Conservation (phyloP, 2,113 vertebrate species). For the Trochalopteron elliotii region DNA sequence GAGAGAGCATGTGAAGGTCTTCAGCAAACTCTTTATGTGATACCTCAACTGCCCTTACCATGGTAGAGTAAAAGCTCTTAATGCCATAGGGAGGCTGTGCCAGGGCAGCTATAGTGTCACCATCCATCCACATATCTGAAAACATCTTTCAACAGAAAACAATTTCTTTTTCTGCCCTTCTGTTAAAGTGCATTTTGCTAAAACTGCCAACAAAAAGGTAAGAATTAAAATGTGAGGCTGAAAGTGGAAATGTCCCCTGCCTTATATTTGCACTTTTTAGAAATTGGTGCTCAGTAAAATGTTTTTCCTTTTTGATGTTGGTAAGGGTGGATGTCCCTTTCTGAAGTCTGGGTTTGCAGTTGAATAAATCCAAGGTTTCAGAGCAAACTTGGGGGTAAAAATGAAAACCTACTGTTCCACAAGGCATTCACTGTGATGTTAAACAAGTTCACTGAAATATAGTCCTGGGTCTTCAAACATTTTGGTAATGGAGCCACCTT, state of each 20-base stretch:
- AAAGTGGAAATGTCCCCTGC: neutral
- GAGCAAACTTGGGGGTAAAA: neutral
- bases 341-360: neutral
- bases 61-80: neutral
- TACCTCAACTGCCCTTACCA: neutral
- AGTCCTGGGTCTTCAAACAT: neutral
- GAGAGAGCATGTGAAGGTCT: neutral
- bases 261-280: neutral
- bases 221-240: neutral
- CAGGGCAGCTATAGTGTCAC: neutral
- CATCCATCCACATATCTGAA: neutral
- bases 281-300: neutral
- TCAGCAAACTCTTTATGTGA: neutral
- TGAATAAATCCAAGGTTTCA: neutral
- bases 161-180: too few relatives aligned
- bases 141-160: neutral
- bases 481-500: neutral
- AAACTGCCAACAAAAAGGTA: neutral
- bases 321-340: fast-evolving
- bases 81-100: neutral
- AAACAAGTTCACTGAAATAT: neutral
- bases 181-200: neutral
- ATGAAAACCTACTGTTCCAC: neutral
- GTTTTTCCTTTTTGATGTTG: neutral
- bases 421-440: neutral